Evolutionary conservation across 2,888 invertebrate species (phyloP), one percentile per base, ranked within the genome.

Genomic region (Serrognathus titanus): DNA sequence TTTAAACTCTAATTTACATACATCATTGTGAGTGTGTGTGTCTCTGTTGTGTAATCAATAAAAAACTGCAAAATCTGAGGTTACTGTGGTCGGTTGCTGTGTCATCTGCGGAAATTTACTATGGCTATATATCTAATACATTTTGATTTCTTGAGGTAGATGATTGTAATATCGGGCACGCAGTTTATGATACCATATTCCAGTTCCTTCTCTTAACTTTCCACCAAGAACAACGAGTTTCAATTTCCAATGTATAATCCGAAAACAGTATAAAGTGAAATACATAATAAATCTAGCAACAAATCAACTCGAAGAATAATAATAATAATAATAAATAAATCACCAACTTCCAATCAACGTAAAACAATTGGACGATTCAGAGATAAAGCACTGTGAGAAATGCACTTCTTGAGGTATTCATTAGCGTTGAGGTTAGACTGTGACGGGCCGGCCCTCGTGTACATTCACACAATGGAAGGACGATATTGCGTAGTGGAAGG

Each of bases 131-230:
- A 63, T 58, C 71, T 74, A 75, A 73, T 70, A 67, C 71, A 75
- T 77, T 77, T 77, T 77, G 77, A 77, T 77, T 77, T 69, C 62
- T 69, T 76, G 77, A 77, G 77, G 77, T 77, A 77, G 77, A 75
- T 31, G 24, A 31, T 77, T 73, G 74, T 74, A 73, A 67, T 69
- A 64, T 68, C 68, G 70, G 70, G 73, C 75, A 73, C 72, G 66
- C 64, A 67, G 73, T 71, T 73, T 71, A 70, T 69, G 70, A 74
- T 75, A 75, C 74, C 74, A 59, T 71, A 71, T 73, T 70, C 67
- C 67, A 69, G 65, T 70, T 65, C 63, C 64, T 68, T 72, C 73
- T 72, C 73, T 66, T 64, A 70, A 71, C 72, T 68, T 73, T 73
- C 73, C 74, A 73, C 73, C 69, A 63, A 60, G 50, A 57, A 51